Base-by-base conservation (phyloP, 2,888 invertebrate species). In the Cryptocheilus praepositus region DNA sequence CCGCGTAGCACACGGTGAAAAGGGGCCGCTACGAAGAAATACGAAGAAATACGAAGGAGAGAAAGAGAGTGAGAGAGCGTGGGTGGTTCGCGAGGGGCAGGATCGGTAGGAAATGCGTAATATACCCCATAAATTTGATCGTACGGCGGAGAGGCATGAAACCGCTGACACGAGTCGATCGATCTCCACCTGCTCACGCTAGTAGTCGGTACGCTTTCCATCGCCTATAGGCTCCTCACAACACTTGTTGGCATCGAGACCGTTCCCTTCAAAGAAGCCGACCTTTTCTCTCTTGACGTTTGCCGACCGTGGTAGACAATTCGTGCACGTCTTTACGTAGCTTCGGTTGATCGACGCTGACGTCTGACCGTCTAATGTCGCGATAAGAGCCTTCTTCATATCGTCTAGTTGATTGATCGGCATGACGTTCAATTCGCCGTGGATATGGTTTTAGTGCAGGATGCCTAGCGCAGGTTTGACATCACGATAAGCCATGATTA, bases 51-150 rank as follows among this genome's bases (percentile, higher is more conserved):
- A 36, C 36, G 36, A 28, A 28, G 28, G 28, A 28, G n/a, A n/a
- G n/a, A n/a, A n/a, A n/a, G n/a, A n/a, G n/a, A n/a, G 25, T 25
- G 25, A 36, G 11, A 7, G 28, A 28, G 28, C 28, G 28, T 5
- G 36, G 36, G 36, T 7, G 36, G 36, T 1, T 36, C 3, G 25
- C 2, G 25, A 5, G 25, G 25, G 25, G 25, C 25, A 36, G 36
- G 36, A 11, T 36, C 36, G 21, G 36, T 18, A 13, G 61, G 57
- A 66, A 70, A 65, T 71, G 64, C 57, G 71, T 75, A 67, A 70
- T 76, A 68, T 57, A 53, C 64, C 15, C 46, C 60, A 61, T 76
- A 68, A 76, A 76, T 76, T 76, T 70, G 36, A 28, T n/a, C 25
- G 15, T 25, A 21, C 45, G 49, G 54, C 56, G 22, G 61, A 45